phyloP scores from a whole-genome alignment of 2,797 vertebrate species.

The Rhinogobio ventralis region DNA sequence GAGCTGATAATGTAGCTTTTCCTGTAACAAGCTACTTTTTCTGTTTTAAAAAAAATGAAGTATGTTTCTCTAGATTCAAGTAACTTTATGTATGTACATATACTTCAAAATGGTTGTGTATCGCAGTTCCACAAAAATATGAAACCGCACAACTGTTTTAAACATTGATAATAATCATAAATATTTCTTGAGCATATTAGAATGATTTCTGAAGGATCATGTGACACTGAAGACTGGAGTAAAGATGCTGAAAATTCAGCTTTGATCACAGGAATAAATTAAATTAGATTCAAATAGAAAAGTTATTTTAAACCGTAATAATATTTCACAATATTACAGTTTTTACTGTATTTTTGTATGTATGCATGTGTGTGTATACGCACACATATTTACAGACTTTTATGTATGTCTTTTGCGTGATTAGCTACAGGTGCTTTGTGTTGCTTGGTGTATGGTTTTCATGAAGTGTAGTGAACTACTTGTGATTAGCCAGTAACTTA shows the following conservation, averaged over 20 bases:
- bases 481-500: background rate
- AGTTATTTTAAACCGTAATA: background rate
- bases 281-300: background rate
- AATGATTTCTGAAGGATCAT: no score
- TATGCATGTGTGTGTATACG: no score
- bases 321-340: no score
- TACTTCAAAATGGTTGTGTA: background rate
- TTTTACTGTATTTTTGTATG: no score
- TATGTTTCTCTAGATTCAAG: background rate
- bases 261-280: background rate
- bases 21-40: background rate
- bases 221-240: background rate
- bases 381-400: no score
- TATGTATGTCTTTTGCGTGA: background rate
- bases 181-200: no score
- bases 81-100: background rate
- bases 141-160: background rate
- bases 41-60: no score
- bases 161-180: background rate
- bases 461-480: background rate
- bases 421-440: no score
- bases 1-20: background rate
- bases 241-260: background rate
- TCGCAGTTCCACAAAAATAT: background rate
- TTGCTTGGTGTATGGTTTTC: no score